Base-by-base conservation (phyloP, 1,140 invertebrate genomes). In the Trichonephila clavipes region DNA sequence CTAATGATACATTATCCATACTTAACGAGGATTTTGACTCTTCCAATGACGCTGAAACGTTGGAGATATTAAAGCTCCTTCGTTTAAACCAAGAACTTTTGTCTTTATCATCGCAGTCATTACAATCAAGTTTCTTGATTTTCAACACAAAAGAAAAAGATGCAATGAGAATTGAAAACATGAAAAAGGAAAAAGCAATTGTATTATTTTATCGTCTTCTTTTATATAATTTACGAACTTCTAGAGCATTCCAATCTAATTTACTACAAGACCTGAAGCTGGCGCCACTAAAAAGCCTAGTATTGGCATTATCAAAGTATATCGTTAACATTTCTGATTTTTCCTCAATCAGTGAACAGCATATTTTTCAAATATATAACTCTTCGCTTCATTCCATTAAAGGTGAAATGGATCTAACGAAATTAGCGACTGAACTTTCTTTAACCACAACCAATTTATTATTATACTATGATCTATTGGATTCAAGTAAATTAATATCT, bases 301-400 rank as follows among this genome's bases (percentile, higher is more conserved):
- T 34, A 44, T 44, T 44, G 16, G 77, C 81, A 21, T 12, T 92
- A 10, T 92, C 90, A 7, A 83, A 92, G 66, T 85, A 85, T 59
- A 92, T 85, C 5, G 28, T 69, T 21, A 92, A 85, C 51, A 85
- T 85, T 66, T 62, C 90, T 7, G 81, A 85, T 40, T 92, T 92
- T 66, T 83, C 90, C 18, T 83, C 82, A 1, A 83, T 85, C 16
- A 85, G 58, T 18, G 90, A 83, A 24, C 82, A 85, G 24, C 77
- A 92, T 24, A 62, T 64, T 59, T 85, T 92, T 58, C 81, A 85
- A 92, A n/a, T 21, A 44, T 92, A 85, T 19, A 92, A 92, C 64
- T 51, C 19, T 1, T 85, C 82, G 7, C 40, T 85, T 40, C 40
- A 86, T 34, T 83, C 44, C 6, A 51, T 82, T 85, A 28, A 24